A percentile compares a stretch with the other conserved stretches of the same genome.
Conservation (phyloP, 2,113 vertebrate genomes). For the Pseudonaja textilis region DNA sequence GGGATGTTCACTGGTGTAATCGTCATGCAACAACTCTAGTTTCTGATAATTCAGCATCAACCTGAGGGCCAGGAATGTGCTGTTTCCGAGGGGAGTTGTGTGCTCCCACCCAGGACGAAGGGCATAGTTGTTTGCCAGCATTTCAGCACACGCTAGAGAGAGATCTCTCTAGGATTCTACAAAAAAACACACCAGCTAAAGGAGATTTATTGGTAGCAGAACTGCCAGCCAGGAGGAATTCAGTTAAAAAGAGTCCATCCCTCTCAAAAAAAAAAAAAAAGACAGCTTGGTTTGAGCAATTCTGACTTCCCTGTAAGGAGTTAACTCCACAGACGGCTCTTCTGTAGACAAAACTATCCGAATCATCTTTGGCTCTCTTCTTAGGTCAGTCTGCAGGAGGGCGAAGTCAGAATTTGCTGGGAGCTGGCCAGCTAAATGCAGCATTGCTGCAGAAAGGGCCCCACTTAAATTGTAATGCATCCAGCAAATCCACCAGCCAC, state of each 20-base stretch:
- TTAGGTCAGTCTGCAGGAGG: neutral
- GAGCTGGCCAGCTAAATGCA: slow-evolving; percentile 2
- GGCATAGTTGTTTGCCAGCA: neutral
- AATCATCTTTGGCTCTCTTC: neutral
- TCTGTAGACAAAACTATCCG: neutral
- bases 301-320: neutral
- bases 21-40: neutral
- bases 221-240: neutral
- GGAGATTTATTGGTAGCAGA: neutral
- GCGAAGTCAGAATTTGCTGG: slow-evolving; percentile 14
- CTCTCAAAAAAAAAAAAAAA: neutral
- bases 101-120: neutral
- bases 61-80: neutral
- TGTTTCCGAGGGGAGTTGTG: neutral
- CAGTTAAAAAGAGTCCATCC: neutral
- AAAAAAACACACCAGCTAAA: neutral
- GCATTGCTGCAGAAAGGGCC: neutral
- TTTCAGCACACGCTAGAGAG: neutral
- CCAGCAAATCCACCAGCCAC: neutral
- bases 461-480: neutral
- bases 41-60: neutral
- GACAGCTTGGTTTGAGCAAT: neutral
- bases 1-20: no score
- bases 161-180: neutral
- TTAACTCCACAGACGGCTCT: neutral